Evolutionary conservation across 2,888 invertebrate species (phyloP).

Genomic region (Diloba caeruleocephala): DNA sequence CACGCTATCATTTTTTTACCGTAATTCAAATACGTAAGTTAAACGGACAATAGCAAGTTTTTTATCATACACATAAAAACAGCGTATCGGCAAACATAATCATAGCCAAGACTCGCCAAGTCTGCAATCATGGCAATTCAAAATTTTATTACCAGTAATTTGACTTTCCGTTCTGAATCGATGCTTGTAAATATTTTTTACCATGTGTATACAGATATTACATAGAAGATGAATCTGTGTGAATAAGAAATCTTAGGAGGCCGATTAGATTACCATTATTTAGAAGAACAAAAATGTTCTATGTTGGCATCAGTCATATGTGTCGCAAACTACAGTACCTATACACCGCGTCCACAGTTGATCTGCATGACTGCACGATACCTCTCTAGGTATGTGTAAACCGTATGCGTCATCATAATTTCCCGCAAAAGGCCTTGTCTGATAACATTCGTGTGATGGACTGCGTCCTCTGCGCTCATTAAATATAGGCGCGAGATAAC

Average conservation of each 20-base stretch:
- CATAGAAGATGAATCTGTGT: conserved; percentile 32
- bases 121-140: conserved; percentile 57
- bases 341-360: conserved; percentile 7
- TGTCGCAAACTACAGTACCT: conserved; percentile 19
- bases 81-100: conserved; percentile 51
- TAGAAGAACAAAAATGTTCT: conserved; percentile 14
- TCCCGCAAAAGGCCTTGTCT: conserved; percentile 47
- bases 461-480: conserved; percentile 35
- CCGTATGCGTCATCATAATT: conserved; percentile 39
- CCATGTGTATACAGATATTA: conserved; percentile 35
- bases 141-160: conserved; percentile 67
- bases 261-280: conserved; percentile 22
- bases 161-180: conserved; percentile 59
- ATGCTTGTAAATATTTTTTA: conserved; percentile 56
- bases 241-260: conserved; percentile 27
- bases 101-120: conserved; percentile 43
- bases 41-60: conserved; percentile 36
- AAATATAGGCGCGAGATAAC: conserved; percentile 37
- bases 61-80: conserved; percentile 31
- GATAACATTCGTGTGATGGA: conserved; percentile 48
- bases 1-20: conserved; percentile 24
- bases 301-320: conserved; percentile 4
- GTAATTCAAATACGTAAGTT: conserved; percentile 24
- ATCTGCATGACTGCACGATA: conserved; percentile 11
- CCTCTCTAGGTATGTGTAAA: conserved; percentile 2